These are phyloP conservation scores for Molossus alvarezi DNA, from an alignment of 2,797 vertebrate species.

Conservation along the genomic window DNA sequence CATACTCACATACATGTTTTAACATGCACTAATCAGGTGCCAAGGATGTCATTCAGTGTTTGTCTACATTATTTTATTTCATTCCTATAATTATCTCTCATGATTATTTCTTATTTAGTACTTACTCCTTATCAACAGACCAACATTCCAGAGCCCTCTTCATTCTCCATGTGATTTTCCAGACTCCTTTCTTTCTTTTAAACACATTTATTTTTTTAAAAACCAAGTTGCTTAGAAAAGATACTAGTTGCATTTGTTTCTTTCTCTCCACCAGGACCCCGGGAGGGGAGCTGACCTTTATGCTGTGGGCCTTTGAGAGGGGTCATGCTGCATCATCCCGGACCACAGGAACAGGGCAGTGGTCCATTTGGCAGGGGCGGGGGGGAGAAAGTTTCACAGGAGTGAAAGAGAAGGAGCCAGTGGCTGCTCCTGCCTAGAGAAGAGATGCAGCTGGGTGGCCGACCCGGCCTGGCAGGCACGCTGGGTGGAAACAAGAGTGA, in stretches of 20 bases:
- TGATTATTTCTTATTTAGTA: neutral
- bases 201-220: slow-evolving; percentile 34
- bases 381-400: neutral
- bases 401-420: neutral
- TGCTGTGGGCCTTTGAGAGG: neutral
- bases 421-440: neutral
- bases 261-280: neutral
- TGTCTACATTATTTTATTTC: neutral
- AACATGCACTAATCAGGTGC: neutral
- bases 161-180: neutral
- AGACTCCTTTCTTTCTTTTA: slow-evolving; percentile 66
- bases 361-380: neutral
- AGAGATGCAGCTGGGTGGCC: no score
- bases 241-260: slow-evolving; percentile 42
- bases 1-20: neutral
- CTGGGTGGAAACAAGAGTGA: fast-evolving
- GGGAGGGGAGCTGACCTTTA: slow-evolving; percentile 14
- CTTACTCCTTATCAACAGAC: neutral
- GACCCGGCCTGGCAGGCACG: neutral
- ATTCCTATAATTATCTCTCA: neutral
- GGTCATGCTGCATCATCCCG: no score
- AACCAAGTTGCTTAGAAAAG: slow-evolving; percentile 73
- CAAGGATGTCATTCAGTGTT: neutral
- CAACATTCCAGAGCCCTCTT: neutral
- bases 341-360: neutral